Base-by-base conservation (phyloP, 2,888 invertebrate species). In the Lumbricus terrestris region DNA sequence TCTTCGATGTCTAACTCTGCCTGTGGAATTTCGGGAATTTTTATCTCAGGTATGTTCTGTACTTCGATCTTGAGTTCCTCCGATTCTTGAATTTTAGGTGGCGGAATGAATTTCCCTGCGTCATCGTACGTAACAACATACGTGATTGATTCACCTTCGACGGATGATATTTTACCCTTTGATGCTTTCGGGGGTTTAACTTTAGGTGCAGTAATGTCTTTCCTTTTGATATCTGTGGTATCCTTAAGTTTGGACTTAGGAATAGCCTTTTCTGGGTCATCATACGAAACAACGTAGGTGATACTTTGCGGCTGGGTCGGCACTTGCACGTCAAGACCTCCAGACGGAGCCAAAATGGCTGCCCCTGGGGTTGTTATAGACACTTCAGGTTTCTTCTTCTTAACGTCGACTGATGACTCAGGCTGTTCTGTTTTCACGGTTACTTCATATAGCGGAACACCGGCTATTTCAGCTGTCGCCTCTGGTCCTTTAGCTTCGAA, bases 61-160 rank as follows among this genome's bases (percentile, higher is more conserved):
- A 69, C 69, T 69, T 69, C 69, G 69, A 69, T n/a, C 69, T 69
- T n/a, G 29, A 69, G 8, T 69, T 8, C 69, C 69, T 3, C 69
- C 29, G 54, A 54, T 54, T 54, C 54, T 54, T 29, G 23, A 29
- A 54, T 54, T 54, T 54, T 54, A 69, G 69, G n/a, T n/a, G 69
- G 69, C 13, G n/a, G 29, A 69, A 69, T n/a, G 29, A 69, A 29
- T 69, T 69, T 69, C 69, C 69, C 69, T 69, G 35, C 6, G 35
- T 85, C 85, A 85, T 85, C 85, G 16, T 85, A 85, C 5, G 34
- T 85, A 34, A 85, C 85, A 85, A 85, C 85, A 85, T 85, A 85
- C 20, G 85, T 85, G 2, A 85, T 85, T 35, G 85, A 85, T 23
- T 85, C 85, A 33, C 35, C 23, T 35, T 37, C 85, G 0, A 5